Percentiles rank a stretch among this genome's conserved stretches.
Conservation (phyloP, 2,888 invertebrate species). For the Pyralis farinalis region DNA sequence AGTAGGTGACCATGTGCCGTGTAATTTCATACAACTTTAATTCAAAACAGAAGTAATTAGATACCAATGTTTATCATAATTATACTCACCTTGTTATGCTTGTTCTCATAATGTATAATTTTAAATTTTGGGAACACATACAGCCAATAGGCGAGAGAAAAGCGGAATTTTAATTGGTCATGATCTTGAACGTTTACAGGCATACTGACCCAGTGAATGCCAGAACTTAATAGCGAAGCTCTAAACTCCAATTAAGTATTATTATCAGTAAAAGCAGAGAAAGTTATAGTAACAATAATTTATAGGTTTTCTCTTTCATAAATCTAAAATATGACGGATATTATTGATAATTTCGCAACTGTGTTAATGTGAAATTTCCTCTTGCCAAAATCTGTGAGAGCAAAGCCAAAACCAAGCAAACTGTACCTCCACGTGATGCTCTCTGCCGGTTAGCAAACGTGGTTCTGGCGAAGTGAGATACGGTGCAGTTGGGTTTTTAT, state of each 20-base stretch:
- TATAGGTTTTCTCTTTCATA: constrained; percentile 1
- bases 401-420: too few species aligned
- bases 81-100: background rate
- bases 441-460: too few species aligned
- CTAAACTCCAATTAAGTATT: constrained; percentile 1
- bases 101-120: background rate
- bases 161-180: constrained; percentile 8
- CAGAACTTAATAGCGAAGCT: background rate
- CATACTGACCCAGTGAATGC: constrained; percentile 1
- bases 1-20: constrained; percentile 8
- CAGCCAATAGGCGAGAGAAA: background rate
- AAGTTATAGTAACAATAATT: background rate
- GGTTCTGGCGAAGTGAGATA: too few species aligned
- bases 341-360: too few species aligned
- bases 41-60: constrained; percentile 2
- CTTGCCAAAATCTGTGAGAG: too few species aligned
- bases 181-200: constrained; percentile 3
- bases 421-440: too few species aligned
- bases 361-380: too few species aligned
- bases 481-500: too few species aligned
- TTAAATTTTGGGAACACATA: background rate
- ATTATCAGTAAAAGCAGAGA: constrained; percentile 1
- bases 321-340: too few species aligned
- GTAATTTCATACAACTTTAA: constrained; percentile 8
- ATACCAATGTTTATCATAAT: background rate